Evolutionary conservation across 2,113 vertebrate species (phyloP).

Genomic region (Anarrhichthys ocellatus): DNA sequence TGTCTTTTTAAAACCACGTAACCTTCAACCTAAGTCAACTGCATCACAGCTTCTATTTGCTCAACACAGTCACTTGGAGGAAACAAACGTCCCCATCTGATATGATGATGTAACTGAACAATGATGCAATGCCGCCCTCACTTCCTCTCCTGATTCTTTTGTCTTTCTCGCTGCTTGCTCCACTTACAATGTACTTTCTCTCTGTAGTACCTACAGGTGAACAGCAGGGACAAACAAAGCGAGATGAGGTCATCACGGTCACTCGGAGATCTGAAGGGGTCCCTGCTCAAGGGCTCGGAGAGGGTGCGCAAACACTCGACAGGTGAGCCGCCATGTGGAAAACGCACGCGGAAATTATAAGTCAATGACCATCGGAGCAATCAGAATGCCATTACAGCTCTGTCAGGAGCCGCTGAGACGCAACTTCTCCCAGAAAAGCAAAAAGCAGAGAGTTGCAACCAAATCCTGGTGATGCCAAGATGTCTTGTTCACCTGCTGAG

Average conservation of each 20-base stretch:
- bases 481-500: constrained; percentile 15
- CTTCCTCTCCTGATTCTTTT: constrained; percentile 23
- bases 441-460: neutral
- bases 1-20: neutral
- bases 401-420: neutral
- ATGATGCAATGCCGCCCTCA: constrained; percentile 46
- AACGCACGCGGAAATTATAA: neutral
- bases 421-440: constrained; percentile 19
- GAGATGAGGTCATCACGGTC: constrained; percentile 92
- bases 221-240: constrained; percentile 89
- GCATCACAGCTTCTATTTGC: neutral
- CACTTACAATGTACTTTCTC: neutral
- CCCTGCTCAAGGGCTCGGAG: constrained; percentile 88
- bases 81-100: constrained; percentile 7
- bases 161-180: neutral
- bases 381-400: neutral
- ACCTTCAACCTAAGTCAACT: neutral
- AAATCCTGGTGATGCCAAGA: constrained; percentile 19
- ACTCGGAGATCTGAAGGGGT: constrained; percentile 91
- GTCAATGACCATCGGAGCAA: neutral
- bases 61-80: neutral
- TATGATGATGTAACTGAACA: constrained; percentile 37
- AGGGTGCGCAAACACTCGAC: constrained; percentile 91
- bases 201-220: constrained; percentile 87
- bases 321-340: constrained; percentile 77